phyloP scores from a whole-genome alignment of 2,113 vertebrate genomes.

The Amblyornis subalaris region DNA sequence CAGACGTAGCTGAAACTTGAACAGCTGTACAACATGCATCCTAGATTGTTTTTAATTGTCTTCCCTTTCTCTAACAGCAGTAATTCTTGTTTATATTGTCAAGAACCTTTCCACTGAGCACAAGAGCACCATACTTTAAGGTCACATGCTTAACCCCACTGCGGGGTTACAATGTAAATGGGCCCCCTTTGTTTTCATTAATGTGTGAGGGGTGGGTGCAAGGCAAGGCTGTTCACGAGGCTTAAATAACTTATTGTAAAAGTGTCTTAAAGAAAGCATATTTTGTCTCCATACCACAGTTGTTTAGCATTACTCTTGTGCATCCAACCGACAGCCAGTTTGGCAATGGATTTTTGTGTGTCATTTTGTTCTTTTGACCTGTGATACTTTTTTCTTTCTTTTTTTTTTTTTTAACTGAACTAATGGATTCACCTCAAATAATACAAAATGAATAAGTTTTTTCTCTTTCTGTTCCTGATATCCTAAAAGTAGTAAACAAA shows the following conservation, averaged over 20 bases:
- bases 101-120: constrained; percentile 71
- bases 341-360: constrained; percentile 64
- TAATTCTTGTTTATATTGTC: constrained; percentile 85
- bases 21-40: constrained; percentile 82
- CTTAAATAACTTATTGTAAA: constrained; percentile 78
- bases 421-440: constrained; percentile 5
- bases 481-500: background rate
- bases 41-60: constrained; percentile 81
- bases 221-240: constrained; percentile 51
- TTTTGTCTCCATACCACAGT: constrained; percentile 70
- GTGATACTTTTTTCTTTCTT: constrained; percentile 60
- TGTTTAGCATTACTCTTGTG: constrained; percentile 70
- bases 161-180: constrained; percentile 76
- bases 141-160: constrained; percentile 81
- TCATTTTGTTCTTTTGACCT: constrained; percentile 82
- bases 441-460: background rate
- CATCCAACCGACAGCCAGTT: constrained; percentile 64
- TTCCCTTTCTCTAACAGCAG: constrained; percentile 76
- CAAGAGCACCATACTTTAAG: constrained; percentile 76
- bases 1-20: constrained; percentile 71
- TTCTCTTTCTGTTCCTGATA: constrained; percentile 35
- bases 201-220: constrained; percentile 67
- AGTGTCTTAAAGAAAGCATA: constrained; percentile 69
- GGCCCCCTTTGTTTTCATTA: constrained; percentile 77
- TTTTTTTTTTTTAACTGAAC: background rate